These are phyloP conservation scores for Apodemus sylvaticus DNA, from an alignment of 2,113 vertebrate genomes.

Conservation along the genomic window DNA sequence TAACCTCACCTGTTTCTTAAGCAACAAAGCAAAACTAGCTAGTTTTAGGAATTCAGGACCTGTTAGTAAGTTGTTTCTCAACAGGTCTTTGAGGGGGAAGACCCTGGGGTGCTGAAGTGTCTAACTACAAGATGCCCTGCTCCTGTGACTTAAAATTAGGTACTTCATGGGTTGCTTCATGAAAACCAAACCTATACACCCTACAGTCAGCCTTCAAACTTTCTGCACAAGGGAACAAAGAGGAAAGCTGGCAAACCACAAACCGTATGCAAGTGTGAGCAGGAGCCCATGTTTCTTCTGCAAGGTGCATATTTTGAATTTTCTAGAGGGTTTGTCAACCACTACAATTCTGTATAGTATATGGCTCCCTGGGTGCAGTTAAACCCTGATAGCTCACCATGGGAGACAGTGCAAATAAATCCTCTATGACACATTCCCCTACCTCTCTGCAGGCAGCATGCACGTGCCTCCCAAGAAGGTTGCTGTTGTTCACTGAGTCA, in stretches of 20 bases:
- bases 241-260: not conserved
- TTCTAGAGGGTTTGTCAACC: not conserved
- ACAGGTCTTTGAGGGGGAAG: conserved; percentile 35
- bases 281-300: not conserved
- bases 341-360: not conserved
- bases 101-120: conserved; percentile 33
- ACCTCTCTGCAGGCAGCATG: conserved; percentile 1
- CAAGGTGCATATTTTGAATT: conserved; percentile 23
- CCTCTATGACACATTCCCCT: not conserved
- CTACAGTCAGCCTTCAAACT: not conserved
- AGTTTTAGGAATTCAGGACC: not conserved
- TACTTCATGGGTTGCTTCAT: not conserved
- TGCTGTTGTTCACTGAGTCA: not conserved
- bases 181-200: conserved; percentile 52
- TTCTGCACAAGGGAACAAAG: not conserved
- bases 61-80: conserved; percentile 49
- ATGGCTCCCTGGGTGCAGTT: conserved; percentile 57
- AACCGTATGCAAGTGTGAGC: rapidly evolving
- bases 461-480: too few relatives aligned
- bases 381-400: not conserved
- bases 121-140: not conserved
- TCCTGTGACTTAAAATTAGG: conserved; percentile 24
- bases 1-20: conserved; percentile 59
- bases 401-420: conserved; percentile 70
- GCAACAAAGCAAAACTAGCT: conserved; percentile 44